phyloP scores from a whole-genome alignment of 2,797 vertebrate genomes.

The Cynopterus sphinx region DNA sequence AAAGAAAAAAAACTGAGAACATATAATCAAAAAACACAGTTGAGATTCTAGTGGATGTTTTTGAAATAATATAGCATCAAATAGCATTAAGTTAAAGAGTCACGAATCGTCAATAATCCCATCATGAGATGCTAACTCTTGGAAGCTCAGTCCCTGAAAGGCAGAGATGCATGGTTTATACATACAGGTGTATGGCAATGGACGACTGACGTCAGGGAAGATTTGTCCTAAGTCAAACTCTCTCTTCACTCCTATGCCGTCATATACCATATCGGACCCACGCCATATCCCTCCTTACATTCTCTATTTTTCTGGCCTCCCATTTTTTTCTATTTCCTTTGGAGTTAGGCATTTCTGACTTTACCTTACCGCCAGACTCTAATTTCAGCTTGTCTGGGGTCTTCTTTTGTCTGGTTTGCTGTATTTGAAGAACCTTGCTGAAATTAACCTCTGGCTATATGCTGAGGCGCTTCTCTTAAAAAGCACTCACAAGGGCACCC shows the following conservation, averaged over 20 bases:
- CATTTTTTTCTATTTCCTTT: neutral
- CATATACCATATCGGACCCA: neutral
- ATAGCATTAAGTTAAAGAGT: neutral
- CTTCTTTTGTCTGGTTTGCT: neutral
- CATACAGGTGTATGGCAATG: neutral
- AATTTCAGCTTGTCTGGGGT: neutral
- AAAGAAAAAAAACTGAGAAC: neutral
- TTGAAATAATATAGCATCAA: neutral
- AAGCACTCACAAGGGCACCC: neutral
- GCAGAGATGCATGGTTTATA: neutral
- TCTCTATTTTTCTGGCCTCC: neutral
- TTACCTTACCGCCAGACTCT: neutral
- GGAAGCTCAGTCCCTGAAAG: neutral
- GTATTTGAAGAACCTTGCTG: neutral
- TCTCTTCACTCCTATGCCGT: neutral
- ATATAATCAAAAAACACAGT: neutral
- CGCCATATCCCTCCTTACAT: neutral
- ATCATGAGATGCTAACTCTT: neutral
- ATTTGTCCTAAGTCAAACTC: neutral
- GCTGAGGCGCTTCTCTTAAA: neutral
- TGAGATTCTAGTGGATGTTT: neutral
- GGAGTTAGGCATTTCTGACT: neutral
- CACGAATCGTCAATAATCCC: neutral
- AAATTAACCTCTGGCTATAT: neutral
- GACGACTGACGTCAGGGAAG: neutral